phyloP scores from a whole-genome alignment of 2,888 invertebrate genomes.

The Spilarctia lutea region DNA sequence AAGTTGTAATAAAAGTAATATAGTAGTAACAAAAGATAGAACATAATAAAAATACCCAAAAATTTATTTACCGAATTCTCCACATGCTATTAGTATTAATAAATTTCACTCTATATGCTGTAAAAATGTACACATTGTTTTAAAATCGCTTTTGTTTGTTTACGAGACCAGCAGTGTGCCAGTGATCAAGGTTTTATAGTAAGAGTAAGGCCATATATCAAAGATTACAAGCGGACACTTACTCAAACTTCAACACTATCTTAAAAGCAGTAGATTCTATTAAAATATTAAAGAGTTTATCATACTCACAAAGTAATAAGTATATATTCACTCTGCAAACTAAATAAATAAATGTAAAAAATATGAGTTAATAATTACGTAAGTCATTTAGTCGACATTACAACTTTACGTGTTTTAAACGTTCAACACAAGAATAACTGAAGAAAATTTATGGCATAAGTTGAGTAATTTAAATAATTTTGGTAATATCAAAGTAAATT shows the following conservation, averaged over 20 bases:
- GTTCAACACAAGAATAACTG: too few species aligned
- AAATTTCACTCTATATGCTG: neutral
- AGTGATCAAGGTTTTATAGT: slow-evolving; percentile 48
- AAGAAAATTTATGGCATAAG: too few species aligned
- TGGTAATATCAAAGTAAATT: too few species aligned
- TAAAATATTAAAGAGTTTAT: slow-evolving; percentile 51
- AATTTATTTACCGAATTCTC: neutral
- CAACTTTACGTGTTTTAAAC: too few species aligned
- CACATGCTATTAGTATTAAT: neutral
- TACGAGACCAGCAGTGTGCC: slow-evolving; percentile 35
- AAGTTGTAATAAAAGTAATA: neutral
- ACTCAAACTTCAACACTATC: slow-evolving; percentile 58
- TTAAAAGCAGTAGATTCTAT: slow-evolving; percentile 56
- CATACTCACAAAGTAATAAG: slow-evolving; percentile 35
- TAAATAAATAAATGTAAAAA: too few species aligned
- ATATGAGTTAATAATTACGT: too few species aligned
- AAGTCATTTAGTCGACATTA: too few species aligned
- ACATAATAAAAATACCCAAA: too few species aligned
- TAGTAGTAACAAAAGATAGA: neutral
- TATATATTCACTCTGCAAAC: slow-evolving; percentile 35
- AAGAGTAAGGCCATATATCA: slow-evolving; percentile 57
- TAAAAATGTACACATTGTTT: slow-evolving; percentile 15
- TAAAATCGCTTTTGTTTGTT: slow-evolving; percentile 29
- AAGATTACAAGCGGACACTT: slow-evolving; percentile 61
- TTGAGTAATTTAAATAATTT: too few species aligned